These are phyloP conservation scores for Eulimnadia texana DNA, from an alignment of 1,140 invertebrate genomes.

Conservation along the genomic window DNA sequence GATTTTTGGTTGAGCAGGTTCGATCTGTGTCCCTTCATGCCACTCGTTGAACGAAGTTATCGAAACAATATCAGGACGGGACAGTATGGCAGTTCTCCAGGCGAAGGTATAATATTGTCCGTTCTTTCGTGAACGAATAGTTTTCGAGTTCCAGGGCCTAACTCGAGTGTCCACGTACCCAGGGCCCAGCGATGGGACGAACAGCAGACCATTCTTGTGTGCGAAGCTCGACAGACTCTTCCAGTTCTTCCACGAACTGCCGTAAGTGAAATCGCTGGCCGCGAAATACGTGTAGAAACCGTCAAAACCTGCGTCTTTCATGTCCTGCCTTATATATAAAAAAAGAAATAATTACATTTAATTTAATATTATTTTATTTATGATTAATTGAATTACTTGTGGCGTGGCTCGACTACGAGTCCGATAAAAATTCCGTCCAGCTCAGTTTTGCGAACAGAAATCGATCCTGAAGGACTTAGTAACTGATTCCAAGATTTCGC, in stretches of 20 bases:
- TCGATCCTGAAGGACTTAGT: conserved; percentile 23
- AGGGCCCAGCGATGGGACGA: conserved; percentile 35
- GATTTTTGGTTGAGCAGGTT: conserved; percentile 28
- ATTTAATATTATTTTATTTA: not conserved
- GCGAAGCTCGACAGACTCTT: conserved; percentile 26
- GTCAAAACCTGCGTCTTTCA: conserved; percentile 32
- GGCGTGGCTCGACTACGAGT: conserved; percentile 28
- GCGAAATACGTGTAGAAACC: conserved; percentile 39
- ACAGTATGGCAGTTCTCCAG: conserved; percentile 28
- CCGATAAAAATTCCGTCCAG: conserved; percentile 34
- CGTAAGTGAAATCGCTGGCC: conserved; percentile 33
- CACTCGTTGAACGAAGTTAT: conserved; percentile 40
- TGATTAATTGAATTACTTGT: conserved; percentile 19
- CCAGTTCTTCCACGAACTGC: conserved; percentile 33
- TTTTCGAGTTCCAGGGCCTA: conserved; percentile 32
- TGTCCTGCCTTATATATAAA: conserved; percentile 17
- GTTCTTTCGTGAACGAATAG: conserved; percentile 27
- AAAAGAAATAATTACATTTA: not conserved
- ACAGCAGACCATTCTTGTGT: conserved; percentile 26
- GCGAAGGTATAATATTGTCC: conserved; percentile 32
- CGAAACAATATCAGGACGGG: conserved; percentile 27
- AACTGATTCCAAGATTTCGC: conserved; percentile 28
- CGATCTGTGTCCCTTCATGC: conserved; percentile 40
- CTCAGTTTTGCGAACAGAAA: conserved; percentile 28
- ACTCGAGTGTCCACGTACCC: conserved; percentile 35